Conservation (phyloP, 1,140 invertebrate species). For the Sarcophaga peregrina region DNA sequence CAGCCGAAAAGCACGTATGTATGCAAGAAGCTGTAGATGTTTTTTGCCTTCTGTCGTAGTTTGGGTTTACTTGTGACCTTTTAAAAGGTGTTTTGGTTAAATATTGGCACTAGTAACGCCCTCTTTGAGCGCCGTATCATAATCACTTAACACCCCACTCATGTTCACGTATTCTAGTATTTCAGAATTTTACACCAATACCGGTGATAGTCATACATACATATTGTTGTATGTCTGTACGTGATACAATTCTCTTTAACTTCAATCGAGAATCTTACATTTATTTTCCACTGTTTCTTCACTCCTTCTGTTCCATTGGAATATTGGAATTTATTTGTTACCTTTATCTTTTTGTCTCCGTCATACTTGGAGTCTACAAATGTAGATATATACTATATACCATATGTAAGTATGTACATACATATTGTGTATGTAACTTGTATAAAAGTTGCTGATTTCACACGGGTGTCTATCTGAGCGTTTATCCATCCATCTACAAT, state of each 20-base stretch:
- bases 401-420: too few relatives aligned
- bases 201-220: too few relatives aligned
- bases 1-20: not conserved
- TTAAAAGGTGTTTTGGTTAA: not conserved
- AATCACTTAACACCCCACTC: constrained; percentile 11
- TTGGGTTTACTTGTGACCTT: not conserved
- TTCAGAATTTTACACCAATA: too few relatives aligned
- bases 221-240: too few relatives aligned
- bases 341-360: too few relatives aligned
- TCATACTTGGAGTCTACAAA: too few relatives aligned
- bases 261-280: too few relatives aligned
- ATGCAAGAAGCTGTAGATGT: not conserved
- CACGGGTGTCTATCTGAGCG: not conserved
- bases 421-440: too few relatives aligned
- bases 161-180: not conserved
- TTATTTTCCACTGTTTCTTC: too few relatives aligned
- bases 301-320: not conserved
- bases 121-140: constrained; percentile 7
- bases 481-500: constrained; percentile 4
- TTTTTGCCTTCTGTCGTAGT: not conserved
- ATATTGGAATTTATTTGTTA: too few relatives aligned
- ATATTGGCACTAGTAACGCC: not conserved
- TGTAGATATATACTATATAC: too few relatives aligned
- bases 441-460: too few relatives aligned
- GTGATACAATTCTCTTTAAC: not conserved